These are phyloP conservation scores for Bambusicola thoracicus DNA, from an alignment of 2,113 vertebrate genomes.

Conservation along the genomic window DNA sequence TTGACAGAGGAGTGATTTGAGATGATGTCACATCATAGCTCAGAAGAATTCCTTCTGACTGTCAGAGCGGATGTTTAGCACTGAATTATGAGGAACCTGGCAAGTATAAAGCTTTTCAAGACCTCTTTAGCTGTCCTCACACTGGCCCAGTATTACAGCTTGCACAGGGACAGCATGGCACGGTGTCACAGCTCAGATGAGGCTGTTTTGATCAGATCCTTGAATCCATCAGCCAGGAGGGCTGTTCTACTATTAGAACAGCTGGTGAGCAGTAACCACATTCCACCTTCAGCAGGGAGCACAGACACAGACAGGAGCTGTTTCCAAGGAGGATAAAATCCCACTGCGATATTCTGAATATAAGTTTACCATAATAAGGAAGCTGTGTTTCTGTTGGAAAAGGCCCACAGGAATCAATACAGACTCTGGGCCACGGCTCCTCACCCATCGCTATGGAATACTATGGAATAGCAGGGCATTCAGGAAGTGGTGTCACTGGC, in stretches of 20 bases:
- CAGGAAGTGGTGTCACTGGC: background rate
- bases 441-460: background rate
- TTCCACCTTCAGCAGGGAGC: background rate
- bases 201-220: background rate
- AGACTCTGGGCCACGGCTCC: background rate
- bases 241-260: background rate
- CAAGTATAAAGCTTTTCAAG: background rate
- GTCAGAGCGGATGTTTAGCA: background rate
- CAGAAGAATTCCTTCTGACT: background rate
- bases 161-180: background rate
- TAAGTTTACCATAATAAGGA: background rate
- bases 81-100: background rate
- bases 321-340: background rate
- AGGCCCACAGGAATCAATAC: slow-evolving; percentile 14
- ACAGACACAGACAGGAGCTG: background rate
- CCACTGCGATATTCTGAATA: slow-evolving; percentile 19
- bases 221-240: background rate
- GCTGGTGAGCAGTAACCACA: background rate
- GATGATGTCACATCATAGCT: background rate
- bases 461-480: background rate
- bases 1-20: background rate
- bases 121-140: background rate
- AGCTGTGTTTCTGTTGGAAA: slow-evolving; percentile 21
- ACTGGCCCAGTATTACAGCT: background rate
- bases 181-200: background rate